Evolutionary conservation across 2,888 invertebrate genomes (phyloP), one percentile per base, ranked within the genome.

Genomic region (Lutraria lutraria): DNA sequence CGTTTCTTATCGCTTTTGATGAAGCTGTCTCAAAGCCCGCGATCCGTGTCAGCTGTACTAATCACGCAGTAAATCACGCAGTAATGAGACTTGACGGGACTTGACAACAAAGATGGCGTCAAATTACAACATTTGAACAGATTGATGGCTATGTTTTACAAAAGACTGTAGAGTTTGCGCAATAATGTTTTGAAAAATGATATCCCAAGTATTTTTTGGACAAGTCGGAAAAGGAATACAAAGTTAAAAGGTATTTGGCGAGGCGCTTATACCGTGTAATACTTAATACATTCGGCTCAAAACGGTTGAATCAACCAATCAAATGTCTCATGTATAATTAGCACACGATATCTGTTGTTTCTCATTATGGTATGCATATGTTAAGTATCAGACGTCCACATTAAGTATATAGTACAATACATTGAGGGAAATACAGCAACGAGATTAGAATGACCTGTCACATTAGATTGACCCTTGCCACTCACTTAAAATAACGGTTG

Each of bases 51-150:
- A 88, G 16, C 81, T 60, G 79, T 85, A 83, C 87, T 88, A 88
- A 88, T 88, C 87, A 88, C 80, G 83, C 31, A 82, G 56, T 85
- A 85, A 81, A 88, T 88, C 88, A 76, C 85, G 88, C 43, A 21
- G 85, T 80, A 88, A 88, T 83, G 87, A 88, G 86, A 81, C 83
- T 86, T 89, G 89, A 89, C 89, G 87, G 54, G 60, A 31, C 43
- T 85, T 82, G 87, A 85, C 87, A 72, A 84, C 81, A 82, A 76
- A 81, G 76, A 72, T 81, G 80, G 89, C 86, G 83, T 86, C 63
- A 60, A 31, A 31, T 89, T 86, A 82, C 89, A 83, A 63, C 83
- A 86, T 83, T 83, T 79, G 81, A 89, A 83, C 82, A 76, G 60
- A 88, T 79, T 83, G 79, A 86, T 89, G 80, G 79, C 85, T 81